phyloP scores from a whole-genome alignment of 2,888 invertebrate genomes.

The Andricus quercusramuli region DNA sequence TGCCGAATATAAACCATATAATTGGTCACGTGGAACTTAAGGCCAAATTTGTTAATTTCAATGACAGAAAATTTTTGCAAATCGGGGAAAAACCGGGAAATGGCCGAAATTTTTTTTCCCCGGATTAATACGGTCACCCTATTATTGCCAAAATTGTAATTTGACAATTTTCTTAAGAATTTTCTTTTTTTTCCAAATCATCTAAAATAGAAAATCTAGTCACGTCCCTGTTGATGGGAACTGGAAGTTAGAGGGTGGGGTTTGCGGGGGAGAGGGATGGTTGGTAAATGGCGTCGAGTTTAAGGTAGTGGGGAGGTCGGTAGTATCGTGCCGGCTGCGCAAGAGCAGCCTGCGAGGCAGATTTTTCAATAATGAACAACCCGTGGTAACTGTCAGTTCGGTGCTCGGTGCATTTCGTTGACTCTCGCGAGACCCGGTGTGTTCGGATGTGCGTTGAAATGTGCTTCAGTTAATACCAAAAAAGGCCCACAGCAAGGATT shows the following conservation, averaged over 20 bases:
- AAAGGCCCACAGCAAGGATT: slow-evolving; percentile 31
- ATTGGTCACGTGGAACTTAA: too few relatives aligned
- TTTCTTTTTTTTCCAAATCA: neutral
- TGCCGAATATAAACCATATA: too few relatives aligned
- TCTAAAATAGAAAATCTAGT: slow-evolving; percentile 7
- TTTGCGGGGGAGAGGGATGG: neutral
- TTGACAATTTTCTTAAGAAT: too few relatives aligned
- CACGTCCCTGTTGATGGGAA: slow-evolving; percentile 35
- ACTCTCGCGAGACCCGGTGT: slow-evolving; percentile 59
- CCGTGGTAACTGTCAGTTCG: slow-evolving; percentile 66
- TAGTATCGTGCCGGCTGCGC: slow-evolving; percentile 71
- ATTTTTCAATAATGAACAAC: slow-evolving; percentile 66
- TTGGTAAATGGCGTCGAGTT: slow-evolving; percentile 60
- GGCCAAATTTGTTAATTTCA: too few relatives aligned
- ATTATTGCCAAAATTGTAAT: too few relatives aligned
- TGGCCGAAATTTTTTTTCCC: too few relatives aligned
- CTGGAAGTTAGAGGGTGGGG: neutral
- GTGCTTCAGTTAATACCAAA: slow-evolving; percentile 52
- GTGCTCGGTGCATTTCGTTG: slow-evolving; percentile 62
- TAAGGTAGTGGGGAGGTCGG: slow-evolving; percentile 62
- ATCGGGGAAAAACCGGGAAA: too few relatives aligned
- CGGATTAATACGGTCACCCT: too few relatives aligned
- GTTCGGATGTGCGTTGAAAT: slow-evolving; percentile 59
- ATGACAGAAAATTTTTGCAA: too few relatives aligned
- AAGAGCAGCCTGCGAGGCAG: slow-evolving; percentile 65